Conservation (phyloP, 2,888 invertebrate genomes). For the Temnothorax ravouxi region DNA sequence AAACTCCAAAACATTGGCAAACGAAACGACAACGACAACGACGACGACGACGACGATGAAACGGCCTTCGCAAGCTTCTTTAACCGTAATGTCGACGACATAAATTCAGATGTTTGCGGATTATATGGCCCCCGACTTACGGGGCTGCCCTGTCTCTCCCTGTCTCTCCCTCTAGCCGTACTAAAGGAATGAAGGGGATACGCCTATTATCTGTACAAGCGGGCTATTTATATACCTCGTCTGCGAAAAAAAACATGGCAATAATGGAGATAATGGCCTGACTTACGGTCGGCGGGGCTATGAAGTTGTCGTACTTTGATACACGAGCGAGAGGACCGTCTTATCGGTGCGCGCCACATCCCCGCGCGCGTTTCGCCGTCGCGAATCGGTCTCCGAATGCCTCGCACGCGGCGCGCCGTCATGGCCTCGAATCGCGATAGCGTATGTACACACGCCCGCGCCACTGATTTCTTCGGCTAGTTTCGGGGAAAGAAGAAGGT, state of each 20-base stretch:
- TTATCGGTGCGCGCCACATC: slow-evolving; percentile 42
- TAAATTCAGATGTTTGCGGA: slow-evolving; percentile 46
- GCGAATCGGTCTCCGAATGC: slow-evolving; percentile 27
- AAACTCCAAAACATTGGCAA: neutral
- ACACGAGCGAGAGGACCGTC: slow-evolving; percentile 17
- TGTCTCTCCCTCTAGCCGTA: neutral
- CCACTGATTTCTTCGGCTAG: slow-evolving; percentile 34
- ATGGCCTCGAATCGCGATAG: slow-evolving; percentile 36
- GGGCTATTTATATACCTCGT: slow-evolving; percentile 33
- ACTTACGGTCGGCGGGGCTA: slow-evolving; percentile 27
- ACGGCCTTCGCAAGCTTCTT: neutral
- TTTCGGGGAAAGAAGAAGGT: slow-evolving; percentile 39
- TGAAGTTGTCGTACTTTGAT: slow-evolving; percentile 53
- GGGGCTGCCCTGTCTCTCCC: neutral
- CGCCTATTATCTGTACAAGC: slow-evolving; percentile 44
- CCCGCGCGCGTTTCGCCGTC: slow-evolving; percentile 19
- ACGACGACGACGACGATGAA: slow-evolving; percentile 7
- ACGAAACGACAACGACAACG: neutral
- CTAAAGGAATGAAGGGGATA: neutral
- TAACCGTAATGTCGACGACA: slow-evolving; percentile 26
- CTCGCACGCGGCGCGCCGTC: neutral
- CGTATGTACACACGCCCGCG: neutral
- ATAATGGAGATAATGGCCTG: slow-evolving; percentile 50
- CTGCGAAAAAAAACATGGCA: slow-evolving; percentile 32
- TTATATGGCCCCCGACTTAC: slow-evolving; percentile 12